Evolutionary conservation across 2,797 vertebrate species (phyloP), one percentile per base, ranked within the genome.

Genomic region (Gymnothorax javanicus): DNA sequence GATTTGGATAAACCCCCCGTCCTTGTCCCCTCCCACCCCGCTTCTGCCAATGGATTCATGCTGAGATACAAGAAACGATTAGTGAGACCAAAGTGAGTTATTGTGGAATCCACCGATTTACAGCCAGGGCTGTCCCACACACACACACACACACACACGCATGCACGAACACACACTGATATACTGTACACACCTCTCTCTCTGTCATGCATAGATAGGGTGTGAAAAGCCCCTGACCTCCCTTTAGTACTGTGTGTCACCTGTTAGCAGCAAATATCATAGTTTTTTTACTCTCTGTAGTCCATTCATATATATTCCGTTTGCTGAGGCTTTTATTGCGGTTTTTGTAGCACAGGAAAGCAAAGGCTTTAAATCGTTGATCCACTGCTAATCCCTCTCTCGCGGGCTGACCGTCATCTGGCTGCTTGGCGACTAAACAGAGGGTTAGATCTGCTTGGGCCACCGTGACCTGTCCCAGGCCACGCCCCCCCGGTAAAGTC

Each of bases 371-470:
- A 79, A 79, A 52, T 23, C 75, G 33, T 77, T 92, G 91, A 93
- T 90, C 88, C 84, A 56, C 86, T 17, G 33, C 9, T 94, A 93
- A 95, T 94, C 94, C 92, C 86, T 82, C 85, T 87, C 87, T 90
- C 88, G 83, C 81, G 89, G 91, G 85, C 91, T 89, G 90, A 91
- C 92, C 84, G 88, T 93, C 93, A 92, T 91, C 89, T 88, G 88
- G 89, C 83, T 87, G 90, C 92, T 86, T 89, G 91, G 91, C 88
- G 90, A 90, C 89, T 60, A 12, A 85, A 77, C 87, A 88, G 84
- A 83, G 67, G 79, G 87, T 86, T 84, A 85, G 83, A 88, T 86
- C 90, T 90, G 87, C 86, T 90, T 90, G 88, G 87, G 86, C 88
- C 1, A 20, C 17, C 20, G 20, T 23, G 62, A 64, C 62, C 62